These are phyloP conservation scores for Lasioglossum albipes DNA, from an alignment of 1,140 invertebrate species.

Conservation along the genomic window DNA sequence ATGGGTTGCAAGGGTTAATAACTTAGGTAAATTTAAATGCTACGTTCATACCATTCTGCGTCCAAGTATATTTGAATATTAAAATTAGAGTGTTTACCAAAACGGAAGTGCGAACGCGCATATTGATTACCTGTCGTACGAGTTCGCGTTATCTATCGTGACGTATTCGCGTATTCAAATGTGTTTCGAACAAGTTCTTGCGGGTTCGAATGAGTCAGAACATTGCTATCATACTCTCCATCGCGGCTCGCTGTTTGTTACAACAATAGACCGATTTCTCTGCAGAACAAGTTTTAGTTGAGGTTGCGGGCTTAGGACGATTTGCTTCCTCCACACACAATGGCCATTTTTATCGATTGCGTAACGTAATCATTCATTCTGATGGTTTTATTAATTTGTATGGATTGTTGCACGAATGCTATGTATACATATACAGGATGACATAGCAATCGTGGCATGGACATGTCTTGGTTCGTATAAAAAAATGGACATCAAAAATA, in stretches of 20 bases:
- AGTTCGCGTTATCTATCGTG: not conserved
- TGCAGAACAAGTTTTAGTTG: not conserved
- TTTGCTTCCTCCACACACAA: not conserved
- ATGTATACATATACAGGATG: no score
- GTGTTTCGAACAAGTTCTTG: no score
- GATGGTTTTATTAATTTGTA: not conserved
- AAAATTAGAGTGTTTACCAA: not conserved
- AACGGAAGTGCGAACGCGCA: not conserved
- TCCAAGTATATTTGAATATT: not conserved
- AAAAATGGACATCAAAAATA: no score
- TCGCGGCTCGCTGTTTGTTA: not conserved
- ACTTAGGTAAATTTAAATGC: no score
- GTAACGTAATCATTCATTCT: not conserved
- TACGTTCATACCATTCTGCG: no score
- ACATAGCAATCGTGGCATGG: no score
- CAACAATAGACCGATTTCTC: not conserved
- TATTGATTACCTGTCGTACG: not conserved
- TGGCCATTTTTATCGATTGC: not conserved
- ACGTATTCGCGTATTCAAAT: not conserved
- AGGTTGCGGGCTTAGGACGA: not conserved
- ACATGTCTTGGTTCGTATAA: no score
- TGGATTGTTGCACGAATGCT: not conserved
- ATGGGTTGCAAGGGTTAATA: no score
- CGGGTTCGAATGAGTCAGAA: not conserved
- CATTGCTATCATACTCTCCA: not conserved